Percentiles rank a stretch among this genome's conserved stretches.
Conservation (phyloP, 2,797 vertebrate species). For the Amphiprion clarkii region DNA sequence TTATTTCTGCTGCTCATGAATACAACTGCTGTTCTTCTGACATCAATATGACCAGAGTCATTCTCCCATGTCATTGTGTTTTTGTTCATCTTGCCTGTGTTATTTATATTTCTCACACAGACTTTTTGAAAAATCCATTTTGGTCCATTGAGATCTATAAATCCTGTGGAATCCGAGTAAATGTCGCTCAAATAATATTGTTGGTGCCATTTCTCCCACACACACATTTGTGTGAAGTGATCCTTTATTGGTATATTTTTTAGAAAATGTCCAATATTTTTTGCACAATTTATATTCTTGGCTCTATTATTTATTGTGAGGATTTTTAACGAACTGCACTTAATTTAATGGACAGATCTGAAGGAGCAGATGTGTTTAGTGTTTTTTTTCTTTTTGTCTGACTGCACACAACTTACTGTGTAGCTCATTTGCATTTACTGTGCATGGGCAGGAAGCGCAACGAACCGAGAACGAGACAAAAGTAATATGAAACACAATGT, state of each 20-base stretch:
- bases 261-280: neutral
- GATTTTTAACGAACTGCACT: neutral
- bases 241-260: neutral
- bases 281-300: neutral
- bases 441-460: neutral
- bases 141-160: neutral
- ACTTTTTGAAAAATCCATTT: neutral
- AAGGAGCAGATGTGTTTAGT: neutral
- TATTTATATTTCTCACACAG: neutral
- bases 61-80: neutral
- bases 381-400: neutral
- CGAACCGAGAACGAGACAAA: neutral
- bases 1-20: conserved; percentile 8
- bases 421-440: neutral
- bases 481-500: neutral
- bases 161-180: neutral
- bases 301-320: neutral
- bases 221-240: neutral
- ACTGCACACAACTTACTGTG: neutral
- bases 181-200: neutral
- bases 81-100: neutral
- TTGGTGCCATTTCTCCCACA: neutral
- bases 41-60: neutral
- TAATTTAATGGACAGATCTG: neutral
- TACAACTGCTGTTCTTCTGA: conserved; percentile 20